Conservation (phyloP, 1,140 invertebrate genomes). For the Tachypleus tridentatus region DNA sequence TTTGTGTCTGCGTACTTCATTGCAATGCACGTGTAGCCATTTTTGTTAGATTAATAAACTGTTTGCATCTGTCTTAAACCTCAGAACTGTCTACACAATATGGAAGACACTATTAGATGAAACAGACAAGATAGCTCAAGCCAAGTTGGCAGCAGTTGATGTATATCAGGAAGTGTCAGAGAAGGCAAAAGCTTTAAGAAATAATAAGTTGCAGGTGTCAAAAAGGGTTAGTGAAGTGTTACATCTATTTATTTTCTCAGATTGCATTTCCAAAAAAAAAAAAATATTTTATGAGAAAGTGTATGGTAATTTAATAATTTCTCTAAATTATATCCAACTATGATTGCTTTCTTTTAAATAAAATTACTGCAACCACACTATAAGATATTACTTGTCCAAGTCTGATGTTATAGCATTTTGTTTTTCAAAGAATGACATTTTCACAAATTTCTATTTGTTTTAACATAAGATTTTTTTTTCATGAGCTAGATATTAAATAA, state of each 20-base stretch:
- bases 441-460: no score
- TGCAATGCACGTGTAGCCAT: background rate
- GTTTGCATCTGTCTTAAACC: conserved; percentile 21
- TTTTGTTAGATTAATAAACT: background rate
- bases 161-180: conserved; percentile 88
- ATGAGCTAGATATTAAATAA: no score
- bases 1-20: background rate
- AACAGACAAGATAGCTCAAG: conserved; percentile 83
- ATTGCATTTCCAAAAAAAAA: background rate
- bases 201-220: conserved; percentile 68
- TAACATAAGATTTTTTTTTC: no score
- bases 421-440: no score
- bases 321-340: background rate
- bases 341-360: background rate
- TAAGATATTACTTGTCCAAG: no score
- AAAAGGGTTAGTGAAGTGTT: conserved; percentile 56
- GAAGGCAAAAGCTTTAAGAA: conserved; percentile 69
- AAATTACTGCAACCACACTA: no score
- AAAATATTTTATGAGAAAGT: conserved; percentile 14
- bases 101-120: conserved; percentile 90
- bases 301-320: conserved; percentile 2
- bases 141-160: conserved; percentile 78
- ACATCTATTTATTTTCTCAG: background rate
- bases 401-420: no score
- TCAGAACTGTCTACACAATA: conserved; percentile 90